A percentile compares a stretch with the other conserved stretches of the same genome.
These are phyloP conservation scores for Megaptera novaeangliae DNA, from an alignment of 2,113 vertebrate species.

Conservation along the genomic window DNA sequence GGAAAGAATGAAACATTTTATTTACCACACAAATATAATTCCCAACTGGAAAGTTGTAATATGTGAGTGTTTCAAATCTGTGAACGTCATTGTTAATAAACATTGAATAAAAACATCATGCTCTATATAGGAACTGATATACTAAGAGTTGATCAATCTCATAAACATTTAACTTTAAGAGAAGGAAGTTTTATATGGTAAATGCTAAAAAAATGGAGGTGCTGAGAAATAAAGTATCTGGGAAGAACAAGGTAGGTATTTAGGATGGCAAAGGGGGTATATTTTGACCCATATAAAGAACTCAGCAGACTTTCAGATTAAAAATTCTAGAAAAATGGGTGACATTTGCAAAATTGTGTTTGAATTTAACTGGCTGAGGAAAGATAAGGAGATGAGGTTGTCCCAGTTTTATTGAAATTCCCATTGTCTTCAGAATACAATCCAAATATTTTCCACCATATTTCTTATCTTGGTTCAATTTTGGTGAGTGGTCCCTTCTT, in stretches of 20 bases:
- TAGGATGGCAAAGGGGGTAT: neutral
- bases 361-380: neutral
- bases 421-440: neutral
- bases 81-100: neutral
- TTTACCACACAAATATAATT: neutral
- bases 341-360: neutral
- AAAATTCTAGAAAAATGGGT: neutral
- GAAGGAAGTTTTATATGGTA: neutral
- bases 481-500: neutral
- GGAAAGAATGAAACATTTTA: neutral
- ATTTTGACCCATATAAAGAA: constrained; percentile 12
- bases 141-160: neutral
- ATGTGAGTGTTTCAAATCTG: neutral
- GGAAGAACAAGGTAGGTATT: neutral
- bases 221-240: neutral
- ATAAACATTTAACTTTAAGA: neutral
- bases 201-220: neutral
- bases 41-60: neutral
- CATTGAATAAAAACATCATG: neutral
- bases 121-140: neutral
- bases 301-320: neutral
- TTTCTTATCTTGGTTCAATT: neutral
- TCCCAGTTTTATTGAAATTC: neutral
- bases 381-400: neutral
- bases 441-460: neutral